phyloP scores from a whole-genome alignment of 2,113 vertebrate species.

The Alethe diademata region DNA sequence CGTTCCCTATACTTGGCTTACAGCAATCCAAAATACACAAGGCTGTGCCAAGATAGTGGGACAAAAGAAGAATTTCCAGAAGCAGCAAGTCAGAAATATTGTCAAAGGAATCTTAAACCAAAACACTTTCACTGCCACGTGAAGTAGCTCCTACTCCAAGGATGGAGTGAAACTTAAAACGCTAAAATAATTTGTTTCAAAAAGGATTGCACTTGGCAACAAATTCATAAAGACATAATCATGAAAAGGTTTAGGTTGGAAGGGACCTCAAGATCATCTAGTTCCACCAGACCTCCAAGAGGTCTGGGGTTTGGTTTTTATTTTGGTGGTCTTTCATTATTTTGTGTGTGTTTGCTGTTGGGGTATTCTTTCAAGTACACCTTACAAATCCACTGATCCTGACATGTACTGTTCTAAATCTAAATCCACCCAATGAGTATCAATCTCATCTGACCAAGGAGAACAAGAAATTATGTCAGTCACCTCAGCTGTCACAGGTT shows the following conservation, averaged over 20 bases:
- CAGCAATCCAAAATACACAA: neutral
- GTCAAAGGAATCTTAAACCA: neutral
- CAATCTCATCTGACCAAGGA: neutral
- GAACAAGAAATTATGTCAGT: neutral
- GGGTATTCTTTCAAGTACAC: neutral
- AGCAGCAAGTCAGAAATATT: neutral
- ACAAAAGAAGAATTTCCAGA: conserved; percentile 1
- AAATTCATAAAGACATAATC: neutral
- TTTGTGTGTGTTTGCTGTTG: neutral
- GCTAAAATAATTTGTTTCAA: neutral
- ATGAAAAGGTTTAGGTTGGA: neutral
- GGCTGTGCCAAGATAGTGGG: neutral
- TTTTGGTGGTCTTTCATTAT: neutral
- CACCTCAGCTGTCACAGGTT: neutral
- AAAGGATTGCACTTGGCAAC: neutral
- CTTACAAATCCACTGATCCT: neutral
- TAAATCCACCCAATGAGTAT: neutral
- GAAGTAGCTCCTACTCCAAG: neutral
- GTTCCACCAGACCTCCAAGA: neutral
- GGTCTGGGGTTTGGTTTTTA: neutral
- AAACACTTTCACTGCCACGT: neutral
- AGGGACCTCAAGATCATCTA: neutral
- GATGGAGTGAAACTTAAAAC: neutral
- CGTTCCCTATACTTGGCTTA: neutral
- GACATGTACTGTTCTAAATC: neutral